Base-by-base conservation (phyloP, 2,888 invertebrate species). In the Tipula confusa region DNA sequence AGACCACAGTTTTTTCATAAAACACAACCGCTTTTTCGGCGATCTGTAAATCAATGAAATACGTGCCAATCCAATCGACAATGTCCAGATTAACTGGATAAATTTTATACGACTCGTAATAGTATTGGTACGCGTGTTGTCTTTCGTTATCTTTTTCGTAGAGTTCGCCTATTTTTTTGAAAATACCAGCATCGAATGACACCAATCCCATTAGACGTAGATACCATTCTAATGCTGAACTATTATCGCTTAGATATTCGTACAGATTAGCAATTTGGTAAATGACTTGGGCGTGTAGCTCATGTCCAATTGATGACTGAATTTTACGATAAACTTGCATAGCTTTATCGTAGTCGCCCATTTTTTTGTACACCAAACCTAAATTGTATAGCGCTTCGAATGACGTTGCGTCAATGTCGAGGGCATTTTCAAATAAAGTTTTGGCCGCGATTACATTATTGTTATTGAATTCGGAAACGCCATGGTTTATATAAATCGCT, bases 131-230 rank as follows among this genome's bases (percentile, higher is more conserved):
- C 0, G 97, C 96, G 88, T 96, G 96, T 86, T 96, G 96, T 86
- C 96, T 94, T 89, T 99, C 99, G 1, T 97, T 97, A 87, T 96
- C 93, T 84, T 93, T 93, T 87, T 97, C 97, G 88, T 96, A 97
- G 87, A 99, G 92, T 87, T 96, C 94, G 0, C 98, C 99, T 84
- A 98, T 92, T 87, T 96, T 96, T 86, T 96, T 94, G 82, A 98
- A 92, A 82, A 98, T 93, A 64, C 95, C 94, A 0, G 97, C 95
- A 89, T 99, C 99, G 86, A 96, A 95, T 0, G 98, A 95, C 28
- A 95, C 93, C 83, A 96, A 91, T 38, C 96, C 95, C 84, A 96
- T 90, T 2, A 97, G 91, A 88, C 97, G 96, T 86, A 96, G 88
- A 85, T 92, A 93, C 86, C 93, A 93, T 88, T 94, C 93, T 4